Base-by-base conservation (phyloP, 2,888 invertebrate species). In the Tetrapedia diversipes region DNA sequence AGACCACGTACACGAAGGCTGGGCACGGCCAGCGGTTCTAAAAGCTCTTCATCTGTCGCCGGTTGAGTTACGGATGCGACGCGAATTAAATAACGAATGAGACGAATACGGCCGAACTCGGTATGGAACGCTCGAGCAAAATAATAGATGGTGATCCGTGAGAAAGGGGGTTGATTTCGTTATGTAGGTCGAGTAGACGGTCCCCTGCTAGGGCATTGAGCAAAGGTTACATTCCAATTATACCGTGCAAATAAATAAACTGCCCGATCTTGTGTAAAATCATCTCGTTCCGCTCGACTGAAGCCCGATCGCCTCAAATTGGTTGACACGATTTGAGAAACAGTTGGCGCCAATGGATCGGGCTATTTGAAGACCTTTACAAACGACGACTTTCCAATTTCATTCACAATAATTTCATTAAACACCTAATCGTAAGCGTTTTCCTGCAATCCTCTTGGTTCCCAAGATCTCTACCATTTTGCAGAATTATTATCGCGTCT, bases 181-280 rank as follows among this genome's bases (percentile, higher is more conserved):
- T 84, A 87, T 86, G 68, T 86, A 83, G 86, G 88, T 86, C 85
- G 73, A 39, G 63, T 67, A 73, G 81, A 82, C 77, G 87, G 85
- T 86, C 84, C 82, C 81, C 73, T 74, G 69, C 74, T 86, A 82
- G 82, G 83, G 79, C 79, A 65, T 64, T 75, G 78, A 72, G 78
- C 79, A 86, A 89, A 89, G 87, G 88, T 89, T 88, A 86, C 83
- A 88, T 79, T 88, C 86, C 89, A 89, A 89, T 89, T 88, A 88
- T 89, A 89, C 86, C 84, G 56, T 59, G 80, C 70, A 70, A 75
- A 81, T 80, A 84, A 87, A 86, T 86, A 86, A 84, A 75, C 78
- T 71, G 64, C 73, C 73, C 77, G 59, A 49, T 64, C 32, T 53
- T 49, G 32, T 64, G 60, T 43, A 71, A 80, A 74, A 77, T 43